Evolutionary conservation across 2,113 vertebrate genomes (phyloP), one percentile per base, ranked within the genome.

Genomic region (Caranx ignobilis): DNA sequence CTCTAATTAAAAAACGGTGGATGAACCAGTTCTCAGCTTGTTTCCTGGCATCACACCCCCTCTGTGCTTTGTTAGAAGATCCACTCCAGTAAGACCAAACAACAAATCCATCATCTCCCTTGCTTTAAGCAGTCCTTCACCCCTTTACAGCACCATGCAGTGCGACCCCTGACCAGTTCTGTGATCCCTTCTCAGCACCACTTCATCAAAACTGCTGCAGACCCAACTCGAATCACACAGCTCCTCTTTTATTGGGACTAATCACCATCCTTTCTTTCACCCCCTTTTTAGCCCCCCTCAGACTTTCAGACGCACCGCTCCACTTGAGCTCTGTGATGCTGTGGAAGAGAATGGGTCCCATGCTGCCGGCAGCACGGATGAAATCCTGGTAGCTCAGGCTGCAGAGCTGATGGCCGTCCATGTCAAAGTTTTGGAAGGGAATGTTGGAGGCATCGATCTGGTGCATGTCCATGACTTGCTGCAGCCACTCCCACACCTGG

Each of bases 401-500:
- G 83, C 97, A 98, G 43, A 99, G 95, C 78, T 97, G 98, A 67
- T 97, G 96, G 37, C 98, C 98, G 0, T 96, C 96, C 82, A 99
- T 91, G 60, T 99, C 97, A 64, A 99, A 98, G 93, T 98, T 97
- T 79, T 97, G 96, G 88, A 99, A 97, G 43, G 97, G 96, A 89
- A 99, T 95, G 87, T 93, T 97, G 88, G 93, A 95, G 84, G 97
- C 95, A 19, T 99, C 97, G 32, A 99, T 95, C 86, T 99, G 98
- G 91, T 99, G 96, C 89, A 97, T 95, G 90, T 99, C 98, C 94
- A 99, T 94, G 10, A 97, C 95, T 84, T 99, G 97, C 81, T 99
- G 98, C 87, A 99, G 95, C 98, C 98, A 99, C 52, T 99, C 97
- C 98, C 98, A 99, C 80, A 99, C 98, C 93, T 99, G 98, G 90